Percentiles rank a stretch among this genome's conserved stretches.
These are phyloP conservation scores for Cephalotes varians DNA, from an alignment of 2,888 invertebrate species.

Conservation along the genomic window DNA sequence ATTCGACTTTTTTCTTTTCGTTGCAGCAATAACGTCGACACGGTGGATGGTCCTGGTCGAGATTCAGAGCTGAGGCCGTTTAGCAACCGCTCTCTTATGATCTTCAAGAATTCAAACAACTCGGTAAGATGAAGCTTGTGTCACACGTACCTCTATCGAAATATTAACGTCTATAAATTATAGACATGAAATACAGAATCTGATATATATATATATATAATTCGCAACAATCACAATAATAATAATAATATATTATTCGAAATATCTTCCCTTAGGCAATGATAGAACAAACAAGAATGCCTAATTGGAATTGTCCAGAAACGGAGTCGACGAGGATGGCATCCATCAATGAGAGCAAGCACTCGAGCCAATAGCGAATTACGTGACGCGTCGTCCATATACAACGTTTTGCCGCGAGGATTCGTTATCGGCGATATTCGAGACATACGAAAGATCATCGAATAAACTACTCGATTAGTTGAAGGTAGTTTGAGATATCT, in stretches of 20 bases:
- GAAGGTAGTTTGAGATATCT: conserved; percentile 12
- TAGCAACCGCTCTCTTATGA: conserved; percentile 84
- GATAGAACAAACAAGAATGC: conserved; percentile 84
- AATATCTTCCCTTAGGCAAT: conserved; percentile 72
- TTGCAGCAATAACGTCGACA: conserved; percentile 81
- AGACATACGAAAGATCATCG: conserved; percentile 16
- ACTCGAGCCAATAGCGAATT: conserved; percentile 79
- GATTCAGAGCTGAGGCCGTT: conserved; percentile 85
- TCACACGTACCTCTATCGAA: neutral
- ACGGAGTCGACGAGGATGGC: conserved; percentile 82
- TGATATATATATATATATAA: too few species aligned
- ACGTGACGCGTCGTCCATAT: conserved; percentile 50
- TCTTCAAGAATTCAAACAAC: conserved; percentile 84
- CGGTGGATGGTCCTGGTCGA: conserved; percentile 85
- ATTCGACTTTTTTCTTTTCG: conserved; percentile 74
- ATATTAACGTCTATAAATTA: neutral
- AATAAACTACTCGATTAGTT: conserved; percentile 6
- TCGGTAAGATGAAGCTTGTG: conserved; percentile 76
- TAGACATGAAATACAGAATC: neutral
- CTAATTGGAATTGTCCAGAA: conserved; percentile 80
- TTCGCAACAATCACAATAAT: neutral
- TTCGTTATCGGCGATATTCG: conserved; percentile 13
- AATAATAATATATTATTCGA: neutral
- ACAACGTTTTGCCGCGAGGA: conserved; percentile 6
- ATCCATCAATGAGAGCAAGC: conserved; percentile 83